phyloP scores from a whole-genome alignment of 1,140 invertebrate genomes.

The Capitella teleta region DNA sequence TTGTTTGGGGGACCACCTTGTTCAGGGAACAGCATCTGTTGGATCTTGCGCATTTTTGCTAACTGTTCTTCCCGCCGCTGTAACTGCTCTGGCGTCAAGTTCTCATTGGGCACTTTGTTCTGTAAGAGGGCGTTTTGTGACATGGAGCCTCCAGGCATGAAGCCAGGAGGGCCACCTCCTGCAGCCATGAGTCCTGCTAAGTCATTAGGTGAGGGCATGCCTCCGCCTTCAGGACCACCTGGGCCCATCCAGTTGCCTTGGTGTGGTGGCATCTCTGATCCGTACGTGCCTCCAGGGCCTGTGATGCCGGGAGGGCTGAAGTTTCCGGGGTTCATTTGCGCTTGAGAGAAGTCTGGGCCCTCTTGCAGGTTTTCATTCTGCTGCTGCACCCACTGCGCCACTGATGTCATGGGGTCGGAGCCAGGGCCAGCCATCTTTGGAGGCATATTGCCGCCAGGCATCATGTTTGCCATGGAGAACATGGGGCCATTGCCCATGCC shows the following conservation, averaged over 20 bases:
- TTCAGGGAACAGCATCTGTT: constrained; percentile 79
- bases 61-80: constrained; percentile 85
- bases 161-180: constrained; percentile 5
- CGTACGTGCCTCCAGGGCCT: background rate
- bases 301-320: constrained; percentile 7
- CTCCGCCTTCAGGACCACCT: constrained; percentile 14
- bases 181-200: constrained; percentile 11
- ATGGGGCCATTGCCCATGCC: background rate
- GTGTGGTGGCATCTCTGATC: constrained; percentile 13
- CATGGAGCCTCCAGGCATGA: background rate
- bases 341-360: constrained; percentile 10
- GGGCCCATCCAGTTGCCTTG: constrained; percentile 7
- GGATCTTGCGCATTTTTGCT: constrained; percentile 81
- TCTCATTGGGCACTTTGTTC: constrained; percentile 67
- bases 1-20: background rate
- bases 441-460: background rate
- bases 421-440: background rate
- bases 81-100: constrained; percentile 87
- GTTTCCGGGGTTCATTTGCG: constrained; percentile 1
- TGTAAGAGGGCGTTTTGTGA: constrained; percentile 20
- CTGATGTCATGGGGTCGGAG: constrained; percentile 15
- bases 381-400: constrained; percentile 36
- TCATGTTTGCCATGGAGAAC: background rate
- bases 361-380: constrained; percentile 33
- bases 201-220: constrained; percentile 3